Evolutionary conservation across 2,113 vertebrate genomes (phyloP), one percentile per base, ranked within the genome.

Genomic region (Cygnus atratus): DNA sequence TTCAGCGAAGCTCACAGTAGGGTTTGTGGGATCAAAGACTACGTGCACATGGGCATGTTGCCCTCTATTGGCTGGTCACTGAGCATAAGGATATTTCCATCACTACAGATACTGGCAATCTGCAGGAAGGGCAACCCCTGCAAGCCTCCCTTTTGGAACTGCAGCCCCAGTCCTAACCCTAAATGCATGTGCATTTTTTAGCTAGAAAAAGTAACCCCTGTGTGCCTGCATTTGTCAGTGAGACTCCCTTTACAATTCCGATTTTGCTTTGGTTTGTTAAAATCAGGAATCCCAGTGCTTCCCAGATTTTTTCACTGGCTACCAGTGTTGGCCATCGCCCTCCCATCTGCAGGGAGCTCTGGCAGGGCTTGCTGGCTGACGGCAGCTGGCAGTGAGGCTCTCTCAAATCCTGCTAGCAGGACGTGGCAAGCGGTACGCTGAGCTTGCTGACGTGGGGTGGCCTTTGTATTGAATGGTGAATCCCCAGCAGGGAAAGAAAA

Each of bases 41-140:
- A n/a, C 0, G 65, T 73, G 66, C 29, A 68, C 72, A 78, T 85
- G 93, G 58, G 74, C 93, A 93, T 62, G 92, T 96, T 96, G 95
- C 96, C 96, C 95, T 96, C 96, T 96, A 43, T 94, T 87, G 96
- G 93, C 74, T 93, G 74, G 58, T 83, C 41, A 72, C 54, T 3
- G 8, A 89, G 77, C 4, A 0, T 5, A 70, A 76, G n/a, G 59
- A 33, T 26, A 65, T 46, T 76, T 78, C 76, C n/a, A 84, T 19
- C 81, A 29, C 73, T 58, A n/a, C 54, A 65, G 29, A 88, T 3
- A 54, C 20, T 0, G 0, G 39, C 44, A 44, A 63, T 37, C 39
- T 44, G 58, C 74, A 77, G 71, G 44, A 84, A 88, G 37, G 35
- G 63, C 35, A 54, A 88, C 17, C 8, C 12, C 43, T n/a, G 21